A percentile compares a stretch with the other conserved stretches of the same genome.
phyloP scores from a whole-genome alignment of 92 coral and sea anemone species.

The Paramuricea clavata region DNA sequence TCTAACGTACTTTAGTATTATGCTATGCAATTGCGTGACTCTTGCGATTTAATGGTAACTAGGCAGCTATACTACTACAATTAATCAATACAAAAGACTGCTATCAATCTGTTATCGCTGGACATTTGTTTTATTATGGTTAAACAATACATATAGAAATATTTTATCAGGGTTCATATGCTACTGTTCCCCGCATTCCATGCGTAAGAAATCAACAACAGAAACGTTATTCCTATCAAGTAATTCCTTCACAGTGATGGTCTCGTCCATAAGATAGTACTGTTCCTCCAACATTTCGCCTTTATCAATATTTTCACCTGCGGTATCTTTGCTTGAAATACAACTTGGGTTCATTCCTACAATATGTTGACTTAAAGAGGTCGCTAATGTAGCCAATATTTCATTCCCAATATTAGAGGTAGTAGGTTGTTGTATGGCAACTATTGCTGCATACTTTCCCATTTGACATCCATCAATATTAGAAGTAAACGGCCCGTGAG shows the following conservation, averaged over 20 bases:
- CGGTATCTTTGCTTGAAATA: conserved; percentile 63
- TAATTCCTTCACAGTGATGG: conserved; percentile 78
- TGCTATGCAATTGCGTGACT: no score
- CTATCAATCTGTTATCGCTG: no score
- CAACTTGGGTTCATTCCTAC: conserved; percentile 94
- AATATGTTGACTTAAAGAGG: conserved; percentile 83
- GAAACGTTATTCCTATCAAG: conserved; percentile 66
- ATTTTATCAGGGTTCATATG: not conserved
- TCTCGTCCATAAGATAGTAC: conserved; percentile 81
- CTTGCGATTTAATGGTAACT: no score
- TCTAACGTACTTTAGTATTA: no score
- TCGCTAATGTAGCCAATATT: conserved; percentile 62
- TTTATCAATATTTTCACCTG: conserved; percentile 10
- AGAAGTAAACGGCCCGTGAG: conserved; percentile 87
- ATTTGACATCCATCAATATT: conserved; percentile 66
- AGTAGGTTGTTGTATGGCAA: conserved; percentile 71
- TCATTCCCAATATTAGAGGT: not conserved
- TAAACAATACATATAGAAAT: not conserved
- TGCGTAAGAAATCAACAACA: conserved; percentile 91
- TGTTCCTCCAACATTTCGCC: conserved; percentile 82
- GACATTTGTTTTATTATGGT: not conserved
- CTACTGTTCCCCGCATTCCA: conserved; percentile 73
- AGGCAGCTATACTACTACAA: no score
- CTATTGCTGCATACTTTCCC: conserved; percentile 93
- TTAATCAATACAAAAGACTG: no score